Conservation (phyloP, 2,797 vertebrate genomes). For the Thamnophis elegans region DNA sequence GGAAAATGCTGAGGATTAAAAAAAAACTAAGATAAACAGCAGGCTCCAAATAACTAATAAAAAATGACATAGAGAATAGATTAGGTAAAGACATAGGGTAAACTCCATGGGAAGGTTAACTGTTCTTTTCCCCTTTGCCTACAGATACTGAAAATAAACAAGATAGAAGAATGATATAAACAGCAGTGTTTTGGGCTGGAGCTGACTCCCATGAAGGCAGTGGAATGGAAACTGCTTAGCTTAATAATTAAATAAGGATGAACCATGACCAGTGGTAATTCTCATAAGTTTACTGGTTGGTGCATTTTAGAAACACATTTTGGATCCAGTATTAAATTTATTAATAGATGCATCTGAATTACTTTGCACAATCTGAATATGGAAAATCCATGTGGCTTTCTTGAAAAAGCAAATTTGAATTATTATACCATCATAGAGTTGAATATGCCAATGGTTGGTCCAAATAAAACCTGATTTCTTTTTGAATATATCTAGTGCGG, state of each 20-base stretch:
- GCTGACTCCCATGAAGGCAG: background rate
- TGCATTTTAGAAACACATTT: background rate
- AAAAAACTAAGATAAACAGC: slow-evolving; percentile 49
- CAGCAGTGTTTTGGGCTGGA: background rate
- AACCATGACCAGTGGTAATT: background rate
- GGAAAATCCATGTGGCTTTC: background rate
- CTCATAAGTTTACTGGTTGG: background rate
- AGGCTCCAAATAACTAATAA: slow-evolving; percentile 44
- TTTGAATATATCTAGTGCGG: background rate
- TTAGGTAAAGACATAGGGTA: slow-evolving; percentile 33
- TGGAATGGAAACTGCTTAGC: background rate
- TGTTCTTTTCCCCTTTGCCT: slow-evolving; percentile 28
- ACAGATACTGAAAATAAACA: slow-evolving; percentile 18
- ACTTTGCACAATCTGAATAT: background rate
- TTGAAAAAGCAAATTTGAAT: background rate
- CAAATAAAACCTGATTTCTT: background rate
- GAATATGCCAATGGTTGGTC: background rate
- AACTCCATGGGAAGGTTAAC: slow-evolving; percentile 54
- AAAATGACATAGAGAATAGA: slow-evolving; percentile 46
- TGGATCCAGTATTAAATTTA: background rate
- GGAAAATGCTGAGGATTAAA: slow-evolving; percentile 42
- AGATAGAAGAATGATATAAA: slow-evolving; percentile 2
- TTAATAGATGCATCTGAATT: background rate
- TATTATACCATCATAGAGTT: background rate
- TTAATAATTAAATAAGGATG: slow-evolving; percentile 24